A percentile compares a stretch with the other conserved stretches of the same genome.
phyloP scores from a whole-genome alignment of 2,113 vertebrate genomes.

The Syrrhaptes paradoxus region DNA sequence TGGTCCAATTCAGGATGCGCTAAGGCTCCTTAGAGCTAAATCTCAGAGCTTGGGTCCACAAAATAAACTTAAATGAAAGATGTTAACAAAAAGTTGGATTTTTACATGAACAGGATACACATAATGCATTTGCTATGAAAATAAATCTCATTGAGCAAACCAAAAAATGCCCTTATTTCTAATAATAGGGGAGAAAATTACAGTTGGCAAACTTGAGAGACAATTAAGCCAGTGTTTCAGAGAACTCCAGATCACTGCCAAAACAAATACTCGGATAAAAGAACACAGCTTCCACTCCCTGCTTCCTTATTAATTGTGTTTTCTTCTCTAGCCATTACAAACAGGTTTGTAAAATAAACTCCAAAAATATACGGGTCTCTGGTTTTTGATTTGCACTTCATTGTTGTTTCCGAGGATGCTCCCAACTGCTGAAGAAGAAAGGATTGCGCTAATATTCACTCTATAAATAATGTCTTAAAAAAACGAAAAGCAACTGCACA shows the following conservation, averaged over 20 bases:
- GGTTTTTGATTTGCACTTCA: slow-evolving; percentile 12
- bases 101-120: slow-evolving; percentile 21
- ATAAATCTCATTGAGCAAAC: slow-evolving; percentile 4
- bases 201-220: slow-evolving; percentile 47
- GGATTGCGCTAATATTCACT: not conserved
- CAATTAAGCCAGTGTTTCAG: slow-evolving; percentile 61
- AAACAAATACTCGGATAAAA: slow-evolving; percentile 70
- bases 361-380: not conserved
- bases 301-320: slow-evolving; percentile 55
- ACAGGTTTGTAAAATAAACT: slow-evolving; percentile 39
- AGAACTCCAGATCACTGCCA: slow-evolving; percentile 53
- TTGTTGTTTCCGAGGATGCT: slow-evolving; percentile 35
- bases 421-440: slow-evolving; percentile 23
- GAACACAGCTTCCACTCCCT: slow-evolving; percentile 51
- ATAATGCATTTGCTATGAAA: slow-evolving; percentile 38
- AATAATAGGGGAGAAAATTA: slow-evolving; percentile 67
- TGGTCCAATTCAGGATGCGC: not conserved
- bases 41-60: not conserved
- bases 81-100: not conserved
- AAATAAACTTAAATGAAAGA: not conserved
- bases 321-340: slow-evolving; percentile 49
- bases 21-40: not conserved
- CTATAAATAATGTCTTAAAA: not conserved
- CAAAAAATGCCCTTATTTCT: slow-evolving; percentile 50
- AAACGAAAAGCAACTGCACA: not conserved